Evolutionary conservation across 2,797 vertebrate genomes (phyloP), one percentile per base, ranked within the genome.

Genomic region (Myoxocephalus aenaeus): DNA sequence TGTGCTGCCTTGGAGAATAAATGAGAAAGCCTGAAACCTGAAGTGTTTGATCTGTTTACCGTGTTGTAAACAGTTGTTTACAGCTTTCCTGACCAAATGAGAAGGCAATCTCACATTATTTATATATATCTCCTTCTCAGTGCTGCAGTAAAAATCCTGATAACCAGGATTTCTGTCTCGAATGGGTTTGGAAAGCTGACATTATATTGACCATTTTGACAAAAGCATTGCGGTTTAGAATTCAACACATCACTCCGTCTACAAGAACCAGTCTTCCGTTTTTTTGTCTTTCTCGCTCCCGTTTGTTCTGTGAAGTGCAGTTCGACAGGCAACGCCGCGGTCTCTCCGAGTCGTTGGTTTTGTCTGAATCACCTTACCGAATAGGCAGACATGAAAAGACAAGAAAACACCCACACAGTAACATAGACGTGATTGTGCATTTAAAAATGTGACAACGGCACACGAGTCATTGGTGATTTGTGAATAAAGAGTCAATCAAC

Each of bases 401-500:
- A 62, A 63, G 12, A 75, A 65, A 65, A 50, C 1, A 13, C 22
- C 14, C 18, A 56, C 58, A 66, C 17, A 73, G 13, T 38, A 38
- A 66, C 51, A 65, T 11, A 54, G 15, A 63, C 62, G 65, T 73
- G 66, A 83, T 58, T 54, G 6, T 58, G 13, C 57, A 54, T 75
- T 29, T n/a, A 2, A 12, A 59, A 27, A 14, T 12, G 51, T 78
- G 69, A 73, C 10, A 78, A 34, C 68, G 12, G 10, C 51, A 59
- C 40, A 32, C 29, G 40, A 53, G 38, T 14, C 68, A 69, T 34
- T 70, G 56, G 18, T 57, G n/a, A 70, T 66, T 46, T 70, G 29
- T 46, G 56, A 70, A 70, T 70, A 46, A 64, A 67, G 51, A 70
- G 50, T 58, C 9, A 70, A 80, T 85, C 73, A 85, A 65, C 81